Evolutionary conservation across 2,888 invertebrate species (phyloP), one percentile per base, ranked within the genome.

Genomic region (Papilio demoleus): DNA sequence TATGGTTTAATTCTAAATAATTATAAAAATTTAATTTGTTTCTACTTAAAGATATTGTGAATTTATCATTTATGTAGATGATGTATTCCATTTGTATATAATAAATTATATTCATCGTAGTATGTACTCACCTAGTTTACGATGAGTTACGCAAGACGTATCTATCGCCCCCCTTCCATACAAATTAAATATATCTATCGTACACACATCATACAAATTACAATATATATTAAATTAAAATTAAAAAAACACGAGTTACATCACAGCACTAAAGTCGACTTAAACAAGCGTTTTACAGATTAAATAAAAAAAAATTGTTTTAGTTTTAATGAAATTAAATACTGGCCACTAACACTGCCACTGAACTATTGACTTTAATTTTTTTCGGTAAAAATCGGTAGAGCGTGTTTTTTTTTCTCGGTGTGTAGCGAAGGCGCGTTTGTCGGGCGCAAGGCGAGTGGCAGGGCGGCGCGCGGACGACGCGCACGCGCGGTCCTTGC

Each of bases 401-500:
- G 27, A 60, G 50, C 50, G 62, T 67, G 56, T 74, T 73, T 70
- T 71, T 31, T 71, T 71, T 71, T 70, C 65, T 70, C 61, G 68
- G 70, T 74, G 71, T 67, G 53, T 70, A 70, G 69, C 63, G 62
- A 72, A 67, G 71, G 72, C 66, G 72, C 69, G 70, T 65, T 65
- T 66, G 73, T 72, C 72, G 71, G 12, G 74, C 65, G 72, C 47
- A 47, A 4, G 47, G 47, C 47, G 47, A 22, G 80, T 79, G 82
- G 83, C 81, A 73, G 71, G 82, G 88, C 82, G 77, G 74, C 78
- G 80, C 79, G 80, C 76, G 73, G 75, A 74, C 66, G 70, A 65
- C 79, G 88, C 91, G 91, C 88, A 79, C 77, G 87, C 91, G 89
- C 84, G 85, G 73, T 74, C 79, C 69, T 82, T 84, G 84, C 88